These are phyloP conservation scores for Stictonetta naevosa DNA, from an alignment of 2,113 vertebrate species.

Conservation along the genomic window DNA sequence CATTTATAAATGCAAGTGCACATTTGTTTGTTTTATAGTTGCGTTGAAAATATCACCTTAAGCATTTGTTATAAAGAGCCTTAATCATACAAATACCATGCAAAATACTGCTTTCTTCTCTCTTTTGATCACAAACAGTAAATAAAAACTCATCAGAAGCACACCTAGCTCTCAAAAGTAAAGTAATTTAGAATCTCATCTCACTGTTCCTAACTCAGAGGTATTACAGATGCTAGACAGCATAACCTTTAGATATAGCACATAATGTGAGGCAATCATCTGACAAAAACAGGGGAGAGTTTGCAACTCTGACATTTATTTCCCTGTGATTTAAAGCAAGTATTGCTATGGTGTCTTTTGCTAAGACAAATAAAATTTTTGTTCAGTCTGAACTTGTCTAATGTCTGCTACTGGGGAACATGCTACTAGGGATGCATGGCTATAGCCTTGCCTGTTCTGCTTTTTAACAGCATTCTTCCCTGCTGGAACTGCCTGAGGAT, in stretches of 20 bases:
- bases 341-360: not conserved
- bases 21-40: not conserved
- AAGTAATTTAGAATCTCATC: not conserved
- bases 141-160: not conserved
- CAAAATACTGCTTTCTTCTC: not conserved
- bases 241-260: not conserved
- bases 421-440: not conserved
- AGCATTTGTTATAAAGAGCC: not conserved
- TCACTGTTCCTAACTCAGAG: not conserved
- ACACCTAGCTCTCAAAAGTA: not conserved
- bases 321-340: not conserved
- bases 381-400: not conserved
- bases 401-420: not conserved
- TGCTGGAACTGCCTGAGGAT: not conserved
- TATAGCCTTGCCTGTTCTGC: not conserved
- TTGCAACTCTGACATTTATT: not conserved
- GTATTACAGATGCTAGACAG: not conserved
- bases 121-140: not conserved
- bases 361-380: not conserved
- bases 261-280: not conserved
- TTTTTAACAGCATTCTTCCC: not conserved
- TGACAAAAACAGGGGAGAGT: not conserved
- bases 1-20: not conserved
- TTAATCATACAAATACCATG: not conserved
- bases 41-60: not conserved